phyloP scores from a whole-genome alignment of 2,888 invertebrate genomes.

The Endotricha flammealis region DNA sequence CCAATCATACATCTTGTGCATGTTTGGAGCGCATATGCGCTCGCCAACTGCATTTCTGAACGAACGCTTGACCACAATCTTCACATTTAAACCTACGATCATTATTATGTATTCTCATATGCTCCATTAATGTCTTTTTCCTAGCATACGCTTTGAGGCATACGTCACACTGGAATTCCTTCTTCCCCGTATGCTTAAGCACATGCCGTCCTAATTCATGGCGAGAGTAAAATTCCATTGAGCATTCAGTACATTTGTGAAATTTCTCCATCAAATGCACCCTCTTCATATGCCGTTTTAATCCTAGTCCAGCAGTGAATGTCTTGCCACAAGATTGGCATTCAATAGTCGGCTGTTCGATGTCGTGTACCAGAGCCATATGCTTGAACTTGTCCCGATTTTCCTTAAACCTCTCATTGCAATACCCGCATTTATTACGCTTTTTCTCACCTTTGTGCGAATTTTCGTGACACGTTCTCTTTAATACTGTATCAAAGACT shows the following conservation, averaged over 20 bases:
- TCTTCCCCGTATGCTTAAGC: slow-evolving; percentile 47
- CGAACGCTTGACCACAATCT: slow-evolving; percentile 21
- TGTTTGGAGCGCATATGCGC: slow-evolving; percentile 23
- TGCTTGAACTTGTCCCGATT: slow-evolving; percentile 25
- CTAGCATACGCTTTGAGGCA: slow-evolving; percentile 38
- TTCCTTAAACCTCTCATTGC: slow-evolving; percentile 21
- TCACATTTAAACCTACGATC: slow-evolving; percentile 27
- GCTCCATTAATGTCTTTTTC: slow-evolving; percentile 27
- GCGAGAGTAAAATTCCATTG: slow-evolving; percentile 39
- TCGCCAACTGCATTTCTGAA: slow-evolving; percentile 25
- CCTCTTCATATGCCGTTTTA: slow-evolving; percentile 35
- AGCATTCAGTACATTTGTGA: slow-evolving; percentile 54
- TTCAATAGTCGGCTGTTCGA: slow-evolving; percentile 25
- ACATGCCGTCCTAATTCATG: slow-evolving; percentile 32
- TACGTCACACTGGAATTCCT: slow-evolving; percentile 44
- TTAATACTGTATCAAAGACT: too few relatives aligned
- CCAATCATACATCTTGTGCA: slow-evolving; percentile 4
- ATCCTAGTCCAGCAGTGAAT: slow-evolving; percentile 27
- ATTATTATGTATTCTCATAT: slow-evolving; percentile 34
- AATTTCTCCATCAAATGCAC: slow-evolving; percentile 49
- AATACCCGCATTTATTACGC: slow-evolving; percentile 8
- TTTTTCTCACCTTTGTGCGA: too few relatives aligned
- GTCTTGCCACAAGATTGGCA: slow-evolving; percentile 40
- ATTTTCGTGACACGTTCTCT: too few relatives aligned
- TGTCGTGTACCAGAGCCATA: slow-evolving; percentile 26